A percentile compares a stretch with the other conserved stretches of the same genome.
phyloP scores from a whole-genome alignment of 2,888 invertebrate genomes.

The Catocala fraxini region DNA sequence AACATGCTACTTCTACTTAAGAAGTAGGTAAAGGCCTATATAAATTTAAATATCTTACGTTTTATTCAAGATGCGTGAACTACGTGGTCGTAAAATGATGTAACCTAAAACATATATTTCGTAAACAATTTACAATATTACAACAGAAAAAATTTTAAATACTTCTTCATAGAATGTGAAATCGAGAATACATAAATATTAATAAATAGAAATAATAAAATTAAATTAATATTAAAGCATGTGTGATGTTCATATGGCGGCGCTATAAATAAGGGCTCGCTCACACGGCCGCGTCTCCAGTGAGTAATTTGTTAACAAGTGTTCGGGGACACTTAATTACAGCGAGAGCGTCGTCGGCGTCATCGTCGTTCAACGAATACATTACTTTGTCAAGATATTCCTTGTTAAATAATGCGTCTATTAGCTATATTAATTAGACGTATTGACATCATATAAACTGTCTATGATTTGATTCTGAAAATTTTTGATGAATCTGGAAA shows the following conservation, averaged over 20 bases:
- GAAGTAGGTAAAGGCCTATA: no score
- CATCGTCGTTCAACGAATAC: conserved; percentile 73
- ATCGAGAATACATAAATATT: background rate
- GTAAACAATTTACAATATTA: no score
- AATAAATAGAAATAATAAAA: background rate
- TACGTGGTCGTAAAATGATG: no score
- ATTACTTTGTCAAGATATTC: conserved; percentile 72
- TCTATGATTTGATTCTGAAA: conserved; percentile 29
- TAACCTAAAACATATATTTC: no score
- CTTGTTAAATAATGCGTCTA: conserved; percentile 69
- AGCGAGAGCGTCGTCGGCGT: conserved; percentile 74
- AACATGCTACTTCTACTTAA: no score
- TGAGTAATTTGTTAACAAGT: conserved; percentile 85
- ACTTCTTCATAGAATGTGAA: no score
- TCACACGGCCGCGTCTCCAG: conserved; percentile 66
- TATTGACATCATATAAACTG: conserved; percentile 51
- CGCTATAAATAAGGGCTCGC: conserved; percentile 73
- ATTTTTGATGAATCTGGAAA: background rate
- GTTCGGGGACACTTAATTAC: conserved; percentile 80
- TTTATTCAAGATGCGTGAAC: no score
- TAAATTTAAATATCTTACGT: no score
- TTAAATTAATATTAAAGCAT: conserved; percentile 25
- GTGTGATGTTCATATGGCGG: conserved; percentile 44
- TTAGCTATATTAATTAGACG: conserved; percentile 71
- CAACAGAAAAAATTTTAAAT: no score